Evolutionary conservation across 1,140 invertebrate genomes (phyloP).

Genomic region (Drosophila carrolli): DNA sequence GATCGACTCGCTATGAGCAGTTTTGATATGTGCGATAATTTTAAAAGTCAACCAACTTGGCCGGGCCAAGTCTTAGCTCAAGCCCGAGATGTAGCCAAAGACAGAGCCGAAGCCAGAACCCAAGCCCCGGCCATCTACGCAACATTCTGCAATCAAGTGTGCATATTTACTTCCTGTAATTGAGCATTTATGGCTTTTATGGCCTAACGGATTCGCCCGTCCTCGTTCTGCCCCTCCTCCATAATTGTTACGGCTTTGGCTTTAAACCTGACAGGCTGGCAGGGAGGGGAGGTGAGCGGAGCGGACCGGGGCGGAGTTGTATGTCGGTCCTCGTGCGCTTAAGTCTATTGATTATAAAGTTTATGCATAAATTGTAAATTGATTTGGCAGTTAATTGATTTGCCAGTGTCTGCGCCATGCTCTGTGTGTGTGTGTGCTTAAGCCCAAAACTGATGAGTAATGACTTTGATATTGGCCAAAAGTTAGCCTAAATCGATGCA

Average conservation of each 20-base stretch:
- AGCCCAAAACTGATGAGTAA: constrained; percentile 45
- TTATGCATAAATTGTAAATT: constrained; percentile 82
- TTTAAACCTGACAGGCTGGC: constrained; percentile 44
- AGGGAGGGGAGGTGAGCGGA: neutral
- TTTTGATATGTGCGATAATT: constrained; percentile 71
- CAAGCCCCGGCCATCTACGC: constrained; percentile 53
- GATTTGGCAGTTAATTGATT: constrained; percentile 82
- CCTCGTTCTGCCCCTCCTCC: constrained; percentile 21
- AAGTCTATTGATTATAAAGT: constrained; percentile 79
- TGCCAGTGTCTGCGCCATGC: constrained; percentile 32
- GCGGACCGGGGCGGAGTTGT: constrained; percentile 4
- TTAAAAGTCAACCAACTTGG: constrained; percentile 74
- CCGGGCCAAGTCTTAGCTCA: constrained; percentile 24
- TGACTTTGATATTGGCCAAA: constrained; percentile 47
- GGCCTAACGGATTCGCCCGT: constrained; percentile 76
- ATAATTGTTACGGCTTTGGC: constrained; percentile 77
- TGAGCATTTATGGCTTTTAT: constrained; percentile 83
- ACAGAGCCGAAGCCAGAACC: constrained; percentile 20
- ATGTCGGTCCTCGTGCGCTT: constrained; percentile 30
- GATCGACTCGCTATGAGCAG: constrained; percentile 1
- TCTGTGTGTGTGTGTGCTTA: constrained; percentile 1
- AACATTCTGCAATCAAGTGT: constrained; percentile 81
- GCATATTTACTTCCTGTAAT: constrained; percentile 83
- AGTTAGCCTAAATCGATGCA: constrained; percentile 38
- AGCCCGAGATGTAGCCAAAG: constrained; percentile 10